Evolutionary conservation across 2,797 vertebrate genomes (phyloP).

Genomic region (Spinus pinus): DNA sequence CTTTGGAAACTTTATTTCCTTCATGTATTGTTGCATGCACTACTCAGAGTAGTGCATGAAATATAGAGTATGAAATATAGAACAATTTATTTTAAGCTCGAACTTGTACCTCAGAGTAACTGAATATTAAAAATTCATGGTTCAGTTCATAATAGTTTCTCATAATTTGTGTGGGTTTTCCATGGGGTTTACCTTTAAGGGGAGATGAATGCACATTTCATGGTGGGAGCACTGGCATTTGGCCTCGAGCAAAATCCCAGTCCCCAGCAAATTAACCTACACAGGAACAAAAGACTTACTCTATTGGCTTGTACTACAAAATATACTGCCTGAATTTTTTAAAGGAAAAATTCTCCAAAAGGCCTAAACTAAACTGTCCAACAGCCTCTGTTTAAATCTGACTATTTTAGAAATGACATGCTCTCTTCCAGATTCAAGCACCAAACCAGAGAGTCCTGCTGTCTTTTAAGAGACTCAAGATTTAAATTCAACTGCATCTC

Average conservation of each 20-base stretch:
- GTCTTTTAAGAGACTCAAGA: not conserved
- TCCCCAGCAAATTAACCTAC: not conserved
- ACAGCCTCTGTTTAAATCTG: not conserved
- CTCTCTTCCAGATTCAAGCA: not conserved
- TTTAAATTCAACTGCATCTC: not conserved
- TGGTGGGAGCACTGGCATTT: not conserved
- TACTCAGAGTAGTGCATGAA: not conserved
- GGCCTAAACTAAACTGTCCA: not conserved
- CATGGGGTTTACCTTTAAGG: not conserved
- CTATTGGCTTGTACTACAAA: not conserved
- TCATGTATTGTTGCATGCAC: not conserved
- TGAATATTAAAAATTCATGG: conserved; percentile 4
- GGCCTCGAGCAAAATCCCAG: not conserved
- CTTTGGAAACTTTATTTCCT: not conserved
- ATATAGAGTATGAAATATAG: not conserved
- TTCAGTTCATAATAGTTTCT: not conserved
- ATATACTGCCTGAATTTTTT: not conserved
- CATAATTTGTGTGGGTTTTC: not conserved
- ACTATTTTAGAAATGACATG: not conserved
- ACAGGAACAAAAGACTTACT: not conserved
- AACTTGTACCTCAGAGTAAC: not conserved
- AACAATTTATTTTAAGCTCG: not conserved
- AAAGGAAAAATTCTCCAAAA: not conserved
- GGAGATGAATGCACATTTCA: not conserved
- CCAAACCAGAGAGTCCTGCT: not conserved